These are phyloP conservation scores for Lycophotia porphyrea DNA, from an alignment of 2,888 invertebrate genomes.

Conservation along the genomic window DNA sequence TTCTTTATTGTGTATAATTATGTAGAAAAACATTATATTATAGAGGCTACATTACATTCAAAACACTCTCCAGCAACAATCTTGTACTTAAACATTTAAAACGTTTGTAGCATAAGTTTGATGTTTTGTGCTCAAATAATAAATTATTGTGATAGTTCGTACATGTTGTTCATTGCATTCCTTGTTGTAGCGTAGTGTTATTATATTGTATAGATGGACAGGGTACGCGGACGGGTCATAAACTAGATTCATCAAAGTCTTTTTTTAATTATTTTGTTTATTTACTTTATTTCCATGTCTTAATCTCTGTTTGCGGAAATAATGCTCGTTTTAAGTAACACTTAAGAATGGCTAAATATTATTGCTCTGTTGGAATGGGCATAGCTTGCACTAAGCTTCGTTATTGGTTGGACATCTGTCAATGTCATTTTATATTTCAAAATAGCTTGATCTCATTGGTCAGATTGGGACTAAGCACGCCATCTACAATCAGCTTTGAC, in stretches of 20 bases:
- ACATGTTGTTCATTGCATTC: slow-evolving; percentile 67
- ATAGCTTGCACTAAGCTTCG: no score
- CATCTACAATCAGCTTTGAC: no score
- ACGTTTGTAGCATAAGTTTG: slow-evolving; percentile 36
- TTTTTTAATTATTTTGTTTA: not conserved
- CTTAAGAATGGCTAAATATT: not conserved
- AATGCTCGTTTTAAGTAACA: not conserved
- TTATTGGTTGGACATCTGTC: no score
- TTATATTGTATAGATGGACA: slow-evolving; percentile 58
- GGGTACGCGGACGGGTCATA: slow-evolving; percentile 56
- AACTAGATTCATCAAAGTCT: slow-evolving; percentile 25
- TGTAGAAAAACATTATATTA: not conserved
- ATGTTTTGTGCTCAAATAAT: slow-evolving; percentile 71
- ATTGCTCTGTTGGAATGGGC: not conserved
- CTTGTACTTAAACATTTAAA: slow-evolving; percentile 49
- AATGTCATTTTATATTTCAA: no score
- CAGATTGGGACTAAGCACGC: no score
- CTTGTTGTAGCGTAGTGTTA: slow-evolving; percentile 60
- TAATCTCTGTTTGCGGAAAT: not conserved
- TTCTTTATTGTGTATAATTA: no score
- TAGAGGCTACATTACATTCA: slow-evolving; percentile 7
- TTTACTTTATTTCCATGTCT: not conserved
- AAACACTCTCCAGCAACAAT: slow-evolving; percentile 16
- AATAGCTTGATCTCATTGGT: no score
- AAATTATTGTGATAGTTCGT: slow-evolving; percentile 70